Evolutionary conservation across 64 coral and sea anemone genomes (phyloP).

Genomic region (Actinia equina): DNA sequence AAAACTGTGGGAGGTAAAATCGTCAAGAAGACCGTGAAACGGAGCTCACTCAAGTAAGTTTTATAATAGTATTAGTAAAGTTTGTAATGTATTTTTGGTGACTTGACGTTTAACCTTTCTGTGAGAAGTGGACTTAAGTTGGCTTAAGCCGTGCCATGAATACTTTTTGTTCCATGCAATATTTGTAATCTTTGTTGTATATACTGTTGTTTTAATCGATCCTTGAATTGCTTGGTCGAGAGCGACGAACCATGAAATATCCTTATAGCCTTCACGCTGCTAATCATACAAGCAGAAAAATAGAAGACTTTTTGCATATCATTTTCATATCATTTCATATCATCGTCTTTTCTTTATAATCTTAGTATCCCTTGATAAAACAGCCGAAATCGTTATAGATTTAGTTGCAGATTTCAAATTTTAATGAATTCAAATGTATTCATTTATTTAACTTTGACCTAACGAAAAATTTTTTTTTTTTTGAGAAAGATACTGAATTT

Average conservation of each 20-base stretch:
- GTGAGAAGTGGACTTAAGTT: not conserved
- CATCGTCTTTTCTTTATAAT: not conserved
- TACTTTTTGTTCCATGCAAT: not conserved
- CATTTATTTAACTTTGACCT: too few species aligned
- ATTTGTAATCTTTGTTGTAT: not conserved
- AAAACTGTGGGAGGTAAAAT: not conserved
- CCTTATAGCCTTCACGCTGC: not conserved
- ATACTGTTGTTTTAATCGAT: not conserved
- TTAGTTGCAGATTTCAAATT: too few species aligned
- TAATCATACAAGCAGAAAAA: not conserved
- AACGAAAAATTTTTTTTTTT: too few species aligned
- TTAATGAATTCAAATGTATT: too few species aligned
- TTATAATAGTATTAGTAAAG: too few species aligned
- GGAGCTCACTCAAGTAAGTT: not conserved
- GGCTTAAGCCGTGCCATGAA: not conserved
- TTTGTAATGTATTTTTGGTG: not conserved
- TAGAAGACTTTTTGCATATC: not conserved
- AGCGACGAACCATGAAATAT: not conserved
- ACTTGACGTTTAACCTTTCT: not conserved
- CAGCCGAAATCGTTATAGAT: too few species aligned
- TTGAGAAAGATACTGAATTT: too few species aligned
- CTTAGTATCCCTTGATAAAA: too few species aligned
- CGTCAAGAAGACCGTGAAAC: not conserved
- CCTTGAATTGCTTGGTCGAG: not conserved
- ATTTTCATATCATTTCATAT: too few species aligned